A percentile compares a stretch with the other conserved stretches of the same genome.
Evolutionary conservation across 2,888 invertebrate genomes (phyloP).

Genomic region (Phortica magna): DNA sequence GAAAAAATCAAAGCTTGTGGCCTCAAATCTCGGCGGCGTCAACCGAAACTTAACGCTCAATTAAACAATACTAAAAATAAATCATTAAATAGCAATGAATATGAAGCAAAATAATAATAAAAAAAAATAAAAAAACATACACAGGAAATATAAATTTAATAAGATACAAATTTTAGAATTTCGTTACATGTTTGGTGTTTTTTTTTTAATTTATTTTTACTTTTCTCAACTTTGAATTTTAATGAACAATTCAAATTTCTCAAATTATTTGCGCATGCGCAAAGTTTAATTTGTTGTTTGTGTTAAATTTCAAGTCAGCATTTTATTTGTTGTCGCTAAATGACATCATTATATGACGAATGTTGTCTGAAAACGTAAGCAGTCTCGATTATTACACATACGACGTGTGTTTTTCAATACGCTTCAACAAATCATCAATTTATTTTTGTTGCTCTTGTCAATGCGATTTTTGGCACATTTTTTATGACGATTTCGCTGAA

Average conservation of each 20-base stretch:
- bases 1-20: neutral
- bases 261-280: neutral
- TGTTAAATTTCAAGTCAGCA: neutral
- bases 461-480: neutral
- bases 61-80: conserved; percentile 50
- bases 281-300: neutral
- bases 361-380: neutral
- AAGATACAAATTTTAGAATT: neutral
- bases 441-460: neutral
- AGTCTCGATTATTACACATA: neutral
- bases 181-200: neutral
- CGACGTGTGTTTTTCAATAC: neutral
- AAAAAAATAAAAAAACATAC: conserved; percentile 34
- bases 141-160: conserved; percentile 13
- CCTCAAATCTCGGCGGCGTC: neutral
- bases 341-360: conserved; percentile 5
- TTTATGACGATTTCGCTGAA: conserved; percentile 12
- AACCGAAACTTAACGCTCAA: conserved; percentile 51
- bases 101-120: conserved; percentile 19
- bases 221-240: conserved; percentile 9
- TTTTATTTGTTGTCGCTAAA: neutral
- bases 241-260: neutral
- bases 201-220: conserved; percentile 23
- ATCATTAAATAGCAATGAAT: conserved; percentile 26
- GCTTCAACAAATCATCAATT: neutral